Conservation (phyloP, 2,797 vertebrate genomes). For the Coluber constrictor region DNA sequence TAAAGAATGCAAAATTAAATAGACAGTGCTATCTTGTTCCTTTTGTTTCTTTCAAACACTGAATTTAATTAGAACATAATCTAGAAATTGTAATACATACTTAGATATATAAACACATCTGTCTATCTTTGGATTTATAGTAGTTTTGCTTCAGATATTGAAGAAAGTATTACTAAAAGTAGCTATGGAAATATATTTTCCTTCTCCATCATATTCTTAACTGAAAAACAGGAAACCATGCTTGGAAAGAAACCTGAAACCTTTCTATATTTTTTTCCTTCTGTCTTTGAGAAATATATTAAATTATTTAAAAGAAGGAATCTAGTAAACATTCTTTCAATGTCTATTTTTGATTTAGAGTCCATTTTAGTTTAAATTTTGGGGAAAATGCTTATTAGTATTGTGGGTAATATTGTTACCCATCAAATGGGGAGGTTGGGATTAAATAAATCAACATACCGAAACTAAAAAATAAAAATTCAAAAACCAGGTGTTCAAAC, state of each 20-base stretch:
- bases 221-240: conserved; percentile 58
- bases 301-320: conserved; percentile 37
- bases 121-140: neutral
- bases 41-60: conserved; percentile 28
- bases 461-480: neutral
- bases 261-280: conserved; percentile 40
- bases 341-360: neutral
- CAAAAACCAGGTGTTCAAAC: neutral
- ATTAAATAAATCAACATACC: neutral
- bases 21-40: conserved; percentile 16
- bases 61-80: conserved; percentile 19
- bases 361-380: conserved; percentile 3
- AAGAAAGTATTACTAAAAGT: neutral
- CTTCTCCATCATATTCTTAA: conserved; percentile 49
- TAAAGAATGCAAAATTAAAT: conserved; percentile 48
- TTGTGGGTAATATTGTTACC: neutral
- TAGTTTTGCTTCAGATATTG: neutral
- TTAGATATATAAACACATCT: neutral
- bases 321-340: neutral
- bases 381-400: neutral
- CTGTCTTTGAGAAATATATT: conserved; percentile 38
- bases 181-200: conserved; percentile 30
- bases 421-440: neutral
- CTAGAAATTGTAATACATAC: neutral
- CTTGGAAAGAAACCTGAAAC: conserved; percentile 60